These are phyloP conservation scores for Conus canariensis DNA, from an alignment of 2,888 invertebrate species.

Conservation along the genomic window DNA sequence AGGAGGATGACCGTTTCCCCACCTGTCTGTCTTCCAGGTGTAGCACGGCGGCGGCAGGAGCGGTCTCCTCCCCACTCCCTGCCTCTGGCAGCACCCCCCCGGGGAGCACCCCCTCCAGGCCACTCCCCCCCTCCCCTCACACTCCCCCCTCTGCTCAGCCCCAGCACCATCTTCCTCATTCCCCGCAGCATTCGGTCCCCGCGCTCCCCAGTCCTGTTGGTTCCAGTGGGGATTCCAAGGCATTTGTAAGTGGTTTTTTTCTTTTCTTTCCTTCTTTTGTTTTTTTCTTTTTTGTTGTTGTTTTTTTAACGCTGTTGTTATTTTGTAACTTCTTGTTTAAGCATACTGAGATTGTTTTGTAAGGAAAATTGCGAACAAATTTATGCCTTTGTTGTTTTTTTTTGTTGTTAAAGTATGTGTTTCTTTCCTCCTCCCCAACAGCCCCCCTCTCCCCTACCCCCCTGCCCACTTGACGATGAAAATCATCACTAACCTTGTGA, in stretches of 20 bases:
- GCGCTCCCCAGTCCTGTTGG: neutral
- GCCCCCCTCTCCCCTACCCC: too few species aligned
- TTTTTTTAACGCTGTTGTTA: too few species aligned
- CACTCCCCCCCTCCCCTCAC: conserved; percentile 18
- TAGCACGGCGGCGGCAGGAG: neutral
- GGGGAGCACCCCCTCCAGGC: conserved; percentile 42
- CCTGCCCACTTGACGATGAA: too few species aligned
- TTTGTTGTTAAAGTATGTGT: too few species aligned
- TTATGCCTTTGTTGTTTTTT: too few species aligned
- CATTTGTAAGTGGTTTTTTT: neutral
- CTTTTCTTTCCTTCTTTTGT: neutral
- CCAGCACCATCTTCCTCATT: conserved; percentile 41
- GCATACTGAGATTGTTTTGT: too few species aligned
- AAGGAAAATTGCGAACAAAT: too few species aligned
- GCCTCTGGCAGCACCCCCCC: conserved; percentile 39
- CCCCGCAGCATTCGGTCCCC: neutral
- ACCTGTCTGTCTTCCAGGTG: neutral
- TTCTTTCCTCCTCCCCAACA: too few species aligned
- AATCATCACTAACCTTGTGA: too few species aligned
- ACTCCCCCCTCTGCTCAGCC: neutral
- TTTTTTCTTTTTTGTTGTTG: too few species aligned
- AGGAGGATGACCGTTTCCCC: too few species aligned
- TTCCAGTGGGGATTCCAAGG: neutral
- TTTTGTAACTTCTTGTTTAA: neutral
- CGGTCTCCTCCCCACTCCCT: neutral